These are phyloP conservation scores for Panthera leo DNA, from an alignment of 2,113 vertebrate species.

Conservation along the genomic window DNA sequence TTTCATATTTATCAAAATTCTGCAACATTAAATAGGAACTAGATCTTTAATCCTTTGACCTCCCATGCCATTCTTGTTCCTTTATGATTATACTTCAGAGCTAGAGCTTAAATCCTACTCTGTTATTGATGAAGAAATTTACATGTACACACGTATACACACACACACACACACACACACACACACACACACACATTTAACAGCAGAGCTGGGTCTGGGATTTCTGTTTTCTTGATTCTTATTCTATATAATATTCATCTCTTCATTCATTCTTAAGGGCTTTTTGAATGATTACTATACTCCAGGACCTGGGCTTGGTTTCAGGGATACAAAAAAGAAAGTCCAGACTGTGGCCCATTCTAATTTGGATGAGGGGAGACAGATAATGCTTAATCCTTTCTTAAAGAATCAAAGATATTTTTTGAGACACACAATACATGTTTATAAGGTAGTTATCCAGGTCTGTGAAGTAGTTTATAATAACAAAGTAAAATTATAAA, in stretches of 20 bases:
- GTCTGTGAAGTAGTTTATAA: neutral
- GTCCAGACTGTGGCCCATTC: rapidly evolving
- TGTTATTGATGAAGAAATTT: neutral
- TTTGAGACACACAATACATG: constrained; percentile 6
- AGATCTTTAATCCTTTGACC: neutral
- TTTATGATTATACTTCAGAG: neutral
- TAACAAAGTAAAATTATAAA: constrained; percentile 3
- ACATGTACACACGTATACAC: neutral
- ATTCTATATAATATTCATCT: neutral
- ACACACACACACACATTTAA: neutral
- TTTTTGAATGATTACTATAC: neutral
- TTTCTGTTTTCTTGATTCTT: constrained; percentile 32
- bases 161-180: neutral
- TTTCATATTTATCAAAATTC: neutral
- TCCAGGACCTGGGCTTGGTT: neutral
- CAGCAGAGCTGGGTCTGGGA: neutral
- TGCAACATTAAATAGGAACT: neutral
- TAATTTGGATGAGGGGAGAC: neutral
- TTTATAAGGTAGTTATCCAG: neutral
- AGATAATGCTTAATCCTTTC: neutral
- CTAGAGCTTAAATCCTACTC: neutral
- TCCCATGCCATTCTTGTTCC: neutral
- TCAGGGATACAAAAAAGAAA: neutral
- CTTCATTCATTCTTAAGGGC: neutral
- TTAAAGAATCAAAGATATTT: neutral